Conservation (phyloP, 2,113 vertebrate genomes). For the Oostethus manadensis region DNA sequence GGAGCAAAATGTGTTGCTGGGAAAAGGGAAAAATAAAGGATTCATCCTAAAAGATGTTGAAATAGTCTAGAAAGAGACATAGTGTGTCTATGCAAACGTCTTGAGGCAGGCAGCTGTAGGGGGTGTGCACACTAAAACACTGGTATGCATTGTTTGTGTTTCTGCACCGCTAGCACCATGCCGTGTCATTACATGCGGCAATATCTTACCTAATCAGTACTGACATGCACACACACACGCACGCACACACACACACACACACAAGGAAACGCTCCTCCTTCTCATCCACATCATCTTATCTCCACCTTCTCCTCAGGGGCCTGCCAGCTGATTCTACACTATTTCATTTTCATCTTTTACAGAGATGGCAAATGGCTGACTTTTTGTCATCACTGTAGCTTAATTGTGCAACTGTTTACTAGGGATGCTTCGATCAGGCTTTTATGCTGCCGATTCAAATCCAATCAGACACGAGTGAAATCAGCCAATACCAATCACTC, state of each 20-base stretch:
- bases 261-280: constrained; percentile 29
- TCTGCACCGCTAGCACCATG: constrained; percentile 63
- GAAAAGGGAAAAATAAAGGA: constrained; percentile 2
- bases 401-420: constrained; percentile 5
- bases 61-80: constrained; percentile 29
- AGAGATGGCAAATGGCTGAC: constrained; percentile 60
- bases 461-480: too few relatives aligned
- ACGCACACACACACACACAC: too few relatives aligned
- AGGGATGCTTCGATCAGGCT: too few relatives aligned
- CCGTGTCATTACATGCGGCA: constrained; percentile 72
- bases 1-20: constrained; percentile 20
- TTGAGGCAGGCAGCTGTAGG: constrained; percentile 52
- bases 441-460: too few relatives aligned
- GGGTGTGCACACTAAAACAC: constrained; percentile 58
- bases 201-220: constrained; percentile 72
- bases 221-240: constrained; percentile 46
- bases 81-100: constrained; percentile 52
- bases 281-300: constrained; percentile 14
- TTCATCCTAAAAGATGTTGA: constrained; percentile 39
- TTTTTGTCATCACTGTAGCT: constrained; percentile 17
- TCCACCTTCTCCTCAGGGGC: constrained; percentile 50
- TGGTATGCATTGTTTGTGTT: constrained; percentile 68
- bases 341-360: constrained; percentile 62
- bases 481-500: too few relatives aligned
- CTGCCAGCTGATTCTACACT: constrained; percentile 66